phyloP scores from a whole-genome alignment of 1,140 invertebrate species.

The Cepaea nemoralis region DNA sequence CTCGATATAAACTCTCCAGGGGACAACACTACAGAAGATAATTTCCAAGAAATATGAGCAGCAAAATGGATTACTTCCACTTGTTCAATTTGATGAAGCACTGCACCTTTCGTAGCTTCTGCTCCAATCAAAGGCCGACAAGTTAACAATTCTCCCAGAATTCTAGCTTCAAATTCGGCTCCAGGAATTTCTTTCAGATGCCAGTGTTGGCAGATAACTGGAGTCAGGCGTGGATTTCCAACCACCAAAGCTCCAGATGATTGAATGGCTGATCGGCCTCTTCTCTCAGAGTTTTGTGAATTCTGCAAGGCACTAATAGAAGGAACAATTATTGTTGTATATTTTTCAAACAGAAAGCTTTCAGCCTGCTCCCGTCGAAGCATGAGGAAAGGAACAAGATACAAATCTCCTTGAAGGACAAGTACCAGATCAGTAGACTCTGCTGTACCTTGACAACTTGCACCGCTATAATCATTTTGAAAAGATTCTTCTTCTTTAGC shows the following conservation, averaged over 20 bases:
- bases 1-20: slow-evolving; percentile 74
- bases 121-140: slow-evolving; percentile 80
- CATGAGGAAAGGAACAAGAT: slow-evolving; percentile 91
- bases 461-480: slow-evolving; percentile 29
- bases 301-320: slow-evolving; percentile 81
- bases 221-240: slow-evolving; percentile 86
- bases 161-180: slow-evolving; percentile 89
- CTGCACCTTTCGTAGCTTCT: slow-evolving; percentile 86
- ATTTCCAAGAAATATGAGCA: slow-evolving; percentile 92
- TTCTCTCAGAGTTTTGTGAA: slow-evolving; percentile 63
- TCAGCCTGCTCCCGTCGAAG: slow-evolving; percentile 74
- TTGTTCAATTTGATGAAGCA: slow-evolving; percentile 85
- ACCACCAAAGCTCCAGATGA: slow-evolving; percentile 79
- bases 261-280: slow-evolving; percentile 69
- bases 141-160: slow-evolving; percentile 91
- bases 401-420: slow-evolving; percentile 90
- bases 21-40: slow-evolving; percentile 87
- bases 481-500: slow-evolving; percentile 47
- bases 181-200: slow-evolving; percentile 85
- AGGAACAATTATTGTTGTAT: slow-evolving; percentile 87
- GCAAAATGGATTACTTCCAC: slow-evolving; percentile 91
- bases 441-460: slow-evolving; percentile 21
- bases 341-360: slow-evolving; percentile 89
- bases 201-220: slow-evolving; percentile 82
- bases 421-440: slow-evolving; percentile 83